These are phyloP conservation scores for Metopolophium dirhodum DNA, from an alignment of 1,140 invertebrate genomes.

Conservation along the genomic window DNA sequence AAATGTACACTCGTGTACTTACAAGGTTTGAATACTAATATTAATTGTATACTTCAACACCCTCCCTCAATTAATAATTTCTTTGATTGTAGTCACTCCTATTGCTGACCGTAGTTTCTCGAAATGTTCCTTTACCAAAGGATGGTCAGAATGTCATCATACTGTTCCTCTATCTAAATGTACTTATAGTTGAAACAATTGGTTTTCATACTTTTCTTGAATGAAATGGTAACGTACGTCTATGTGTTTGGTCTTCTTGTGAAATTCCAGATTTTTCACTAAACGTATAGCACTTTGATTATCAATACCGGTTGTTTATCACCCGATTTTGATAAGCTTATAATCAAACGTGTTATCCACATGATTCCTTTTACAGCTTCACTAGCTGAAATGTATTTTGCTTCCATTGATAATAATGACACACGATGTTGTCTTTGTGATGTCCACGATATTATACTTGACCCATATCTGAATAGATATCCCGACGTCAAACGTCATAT, in stretches of 20 bases:
- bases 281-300: neutral
- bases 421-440: no score
- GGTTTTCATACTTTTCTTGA: neutral
- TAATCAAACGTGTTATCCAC: no score
- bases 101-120: neutral
- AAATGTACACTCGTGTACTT: no score
- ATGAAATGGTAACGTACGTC: neutral
- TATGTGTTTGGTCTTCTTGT: neutral
- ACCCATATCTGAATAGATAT: no score
- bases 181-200: neutral
- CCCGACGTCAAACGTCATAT: no score
- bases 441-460: no score
- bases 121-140: neutral
- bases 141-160: neutral
- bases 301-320: no score
- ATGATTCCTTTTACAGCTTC: no score
- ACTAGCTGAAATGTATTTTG: no score
- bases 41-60: constrained; percentile 3
- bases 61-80: constrained; percentile 11
- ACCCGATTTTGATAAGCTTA: no score
- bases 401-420: no score
- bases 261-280: neutral
- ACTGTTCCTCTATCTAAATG: neutral
- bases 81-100: neutral
- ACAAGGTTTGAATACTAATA: neutral